Evolutionary conservation across 2,888 invertebrate genomes (phyloP).

Genomic region (Ferdinandea cuprea): DNA sequence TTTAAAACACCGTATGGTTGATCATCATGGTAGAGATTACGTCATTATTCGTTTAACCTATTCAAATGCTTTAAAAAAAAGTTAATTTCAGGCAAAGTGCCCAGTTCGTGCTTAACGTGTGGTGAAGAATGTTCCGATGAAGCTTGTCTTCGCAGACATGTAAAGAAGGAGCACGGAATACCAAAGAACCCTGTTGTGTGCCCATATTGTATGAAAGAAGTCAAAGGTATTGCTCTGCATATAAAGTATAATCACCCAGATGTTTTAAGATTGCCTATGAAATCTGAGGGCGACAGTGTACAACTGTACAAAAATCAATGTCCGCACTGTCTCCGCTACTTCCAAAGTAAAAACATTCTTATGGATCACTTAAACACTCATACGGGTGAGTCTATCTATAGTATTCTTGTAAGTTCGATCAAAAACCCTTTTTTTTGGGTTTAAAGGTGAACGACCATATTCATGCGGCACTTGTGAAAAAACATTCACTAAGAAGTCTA

Average conservation of each 20-base stretch:
- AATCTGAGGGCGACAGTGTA: neutral
- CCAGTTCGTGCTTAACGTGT: conserved; percentile 38
- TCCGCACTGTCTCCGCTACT: conserved; percentile 27
- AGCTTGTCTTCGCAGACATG: conserved; percentile 5
- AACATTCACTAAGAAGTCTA: conserved; percentile 28
- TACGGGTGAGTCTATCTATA: conserved; percentile 7
- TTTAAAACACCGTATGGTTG: conserved; percentile 1
- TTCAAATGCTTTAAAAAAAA: neutral
- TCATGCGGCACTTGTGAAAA: conserved; percentile 37
- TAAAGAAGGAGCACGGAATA: conserved; percentile 24
- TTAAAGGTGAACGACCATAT: conserved; percentile 39
- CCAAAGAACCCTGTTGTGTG: conserved; percentile 16
- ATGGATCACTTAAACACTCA: conserved; percentile 50
- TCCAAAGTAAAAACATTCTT: conserved; percentile 18
- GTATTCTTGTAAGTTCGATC: neutral
- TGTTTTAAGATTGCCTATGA: conserved; percentile 14
- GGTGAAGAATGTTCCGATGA: conserved; percentile 33
- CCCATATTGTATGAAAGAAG: conserved; percentile 44
- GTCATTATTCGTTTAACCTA: too few relatives aligned
- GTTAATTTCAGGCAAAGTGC: conserved; percentile 11
- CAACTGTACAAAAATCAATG: conserved; percentile 40
- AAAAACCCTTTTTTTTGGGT: neutral
- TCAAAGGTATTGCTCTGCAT: conserved; percentile 29
- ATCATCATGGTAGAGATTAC: neutral
- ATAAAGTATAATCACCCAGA: conserved; percentile 43